Evolutionary conservation across 2,797 vertebrate species (phyloP).

Genomic region (Mus minutoides): DNA sequence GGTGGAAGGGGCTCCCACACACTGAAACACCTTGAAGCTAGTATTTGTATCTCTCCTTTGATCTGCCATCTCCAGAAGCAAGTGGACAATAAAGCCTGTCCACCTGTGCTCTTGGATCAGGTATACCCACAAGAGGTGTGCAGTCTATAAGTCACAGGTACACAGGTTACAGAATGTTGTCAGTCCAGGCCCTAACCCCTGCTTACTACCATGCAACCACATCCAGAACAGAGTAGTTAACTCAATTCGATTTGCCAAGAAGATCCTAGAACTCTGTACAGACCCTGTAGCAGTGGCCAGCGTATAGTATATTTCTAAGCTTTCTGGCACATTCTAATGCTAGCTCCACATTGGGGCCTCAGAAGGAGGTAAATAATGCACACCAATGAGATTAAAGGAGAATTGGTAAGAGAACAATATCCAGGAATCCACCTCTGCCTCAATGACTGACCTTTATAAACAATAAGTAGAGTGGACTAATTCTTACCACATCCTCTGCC

Average conservation of each 20-base stretch:
- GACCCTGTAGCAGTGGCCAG: not conserved
- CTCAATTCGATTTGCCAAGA: too few relatives aligned
- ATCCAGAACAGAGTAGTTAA: too few relatives aligned
- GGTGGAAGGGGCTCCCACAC: not conserved
- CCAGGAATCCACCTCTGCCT: not conserved
- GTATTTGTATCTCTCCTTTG: not conserved
- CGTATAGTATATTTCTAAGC: too few relatives aligned
- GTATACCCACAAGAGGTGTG: not conserved
- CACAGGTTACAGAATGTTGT: not conserved
- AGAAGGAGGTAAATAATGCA: not conserved
- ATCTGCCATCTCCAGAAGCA: not conserved
- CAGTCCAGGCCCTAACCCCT: not conserved
- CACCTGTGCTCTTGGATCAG: not conserved
- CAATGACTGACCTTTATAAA: not conserved
- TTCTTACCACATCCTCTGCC: not conserved
- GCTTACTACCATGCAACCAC: not conserved
- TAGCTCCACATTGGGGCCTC: not conserved
- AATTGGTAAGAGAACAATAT: not conserved
- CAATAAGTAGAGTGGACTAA: not conserved
- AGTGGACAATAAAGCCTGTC: too few relatives aligned
- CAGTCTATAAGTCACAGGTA: rapidly evolving
- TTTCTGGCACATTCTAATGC: not conserved
- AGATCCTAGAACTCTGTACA: not conserved
- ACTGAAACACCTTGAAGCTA: not conserved
- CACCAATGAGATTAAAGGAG: not conserved